These are phyloP conservation scores for Nycticryphes semicollaris DNA, from an alignment of 2,113 vertebrate species.

Conservation along the genomic window DNA sequence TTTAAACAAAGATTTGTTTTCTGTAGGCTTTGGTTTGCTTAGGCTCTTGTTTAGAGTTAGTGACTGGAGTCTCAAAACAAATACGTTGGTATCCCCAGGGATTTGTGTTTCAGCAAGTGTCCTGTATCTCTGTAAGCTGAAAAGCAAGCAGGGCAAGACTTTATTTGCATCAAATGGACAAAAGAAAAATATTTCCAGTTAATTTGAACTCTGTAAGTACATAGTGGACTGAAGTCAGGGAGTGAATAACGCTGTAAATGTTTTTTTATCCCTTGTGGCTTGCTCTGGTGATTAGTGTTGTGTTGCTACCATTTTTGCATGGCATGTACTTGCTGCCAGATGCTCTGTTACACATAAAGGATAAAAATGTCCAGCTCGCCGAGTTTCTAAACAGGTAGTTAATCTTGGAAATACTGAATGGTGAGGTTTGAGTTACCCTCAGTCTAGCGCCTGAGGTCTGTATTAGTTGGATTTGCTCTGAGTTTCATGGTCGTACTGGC, in stretches of 20 bases:
- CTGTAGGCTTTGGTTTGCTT: neutral
- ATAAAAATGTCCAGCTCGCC: neutral
- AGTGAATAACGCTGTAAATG: neutral
- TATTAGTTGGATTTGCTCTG: neutral
- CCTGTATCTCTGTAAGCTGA: neutral
- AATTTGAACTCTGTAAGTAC: neutral
- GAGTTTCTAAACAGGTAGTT: neutral
- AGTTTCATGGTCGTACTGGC: neutral
- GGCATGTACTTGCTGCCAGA: neutral
- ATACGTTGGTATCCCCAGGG: neutral
- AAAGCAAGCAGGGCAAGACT: neutral
- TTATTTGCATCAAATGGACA: neutral
- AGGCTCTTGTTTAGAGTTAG: conserved; percentile 16
- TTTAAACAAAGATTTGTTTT: conserved; percentile 48
- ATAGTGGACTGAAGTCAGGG: neutral
- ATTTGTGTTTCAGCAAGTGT: neutral
- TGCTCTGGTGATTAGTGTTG: neutral
- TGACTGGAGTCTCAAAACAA: neutral
- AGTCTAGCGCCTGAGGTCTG: neutral
- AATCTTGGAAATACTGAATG: neutral
- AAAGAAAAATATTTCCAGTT: neutral
- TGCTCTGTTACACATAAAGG: neutral
- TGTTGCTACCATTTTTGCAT: neutral
- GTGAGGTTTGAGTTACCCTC: neutral
- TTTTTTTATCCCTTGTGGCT: neutral